A percentile compares a stretch with the other conserved stretches of the same genome.
Conservation (phyloP, 2,888 invertebrate genomes). For the Arge pagana region DNA sequence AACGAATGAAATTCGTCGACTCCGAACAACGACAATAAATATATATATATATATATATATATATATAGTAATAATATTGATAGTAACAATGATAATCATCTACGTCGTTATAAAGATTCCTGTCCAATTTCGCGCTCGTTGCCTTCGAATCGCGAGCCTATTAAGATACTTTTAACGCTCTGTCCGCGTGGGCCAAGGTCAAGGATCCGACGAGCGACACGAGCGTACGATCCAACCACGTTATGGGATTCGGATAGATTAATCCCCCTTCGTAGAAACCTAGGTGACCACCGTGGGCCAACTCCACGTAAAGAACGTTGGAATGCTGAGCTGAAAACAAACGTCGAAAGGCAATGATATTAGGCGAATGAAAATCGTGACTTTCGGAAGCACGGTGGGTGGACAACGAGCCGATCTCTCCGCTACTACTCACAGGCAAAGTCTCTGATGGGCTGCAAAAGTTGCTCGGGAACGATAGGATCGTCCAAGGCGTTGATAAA, state of each 20-base stretch:
- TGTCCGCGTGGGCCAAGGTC: conserved; percentile 63
- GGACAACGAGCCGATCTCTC: too few species aligned
- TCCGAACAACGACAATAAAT: too few species aligned
- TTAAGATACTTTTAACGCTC: conserved; percentile 50
- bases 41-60: conserved; percentile 6
- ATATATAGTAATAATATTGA: not conserved
- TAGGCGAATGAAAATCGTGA: not conserved
- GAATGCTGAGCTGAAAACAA: conserved; percentile 66
- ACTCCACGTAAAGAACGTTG: conserved; percentile 75
- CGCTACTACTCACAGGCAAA: conserved; percentile 71
- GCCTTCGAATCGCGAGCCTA: conserved; percentile 14
- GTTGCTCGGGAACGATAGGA: conserved; percentile 82
- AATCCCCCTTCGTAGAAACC: conserved; percentile 93
- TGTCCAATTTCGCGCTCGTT: not conserved
- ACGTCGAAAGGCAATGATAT: conserved; percentile 18
- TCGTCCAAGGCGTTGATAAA: conserved; percentile 92
- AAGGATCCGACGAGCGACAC: conserved; percentile 79
- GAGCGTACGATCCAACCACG: conserved; percentile 91
- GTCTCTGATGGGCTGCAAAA: conserved; percentile 74
- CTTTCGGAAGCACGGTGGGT: not conserved
- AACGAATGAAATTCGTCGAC: too few species aligned
- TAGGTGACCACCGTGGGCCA: conserved; percentile 92
- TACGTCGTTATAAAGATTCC: not conserved
- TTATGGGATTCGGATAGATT: conserved; percentile 85
- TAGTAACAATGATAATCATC: not conserved